A percentile compares a stretch with the other conserved stretches of the same genome.
Evolutionary conservation across 2,113 vertebrate species (phyloP).

Genomic region (Hippoglossus stenolepis): DNA sequence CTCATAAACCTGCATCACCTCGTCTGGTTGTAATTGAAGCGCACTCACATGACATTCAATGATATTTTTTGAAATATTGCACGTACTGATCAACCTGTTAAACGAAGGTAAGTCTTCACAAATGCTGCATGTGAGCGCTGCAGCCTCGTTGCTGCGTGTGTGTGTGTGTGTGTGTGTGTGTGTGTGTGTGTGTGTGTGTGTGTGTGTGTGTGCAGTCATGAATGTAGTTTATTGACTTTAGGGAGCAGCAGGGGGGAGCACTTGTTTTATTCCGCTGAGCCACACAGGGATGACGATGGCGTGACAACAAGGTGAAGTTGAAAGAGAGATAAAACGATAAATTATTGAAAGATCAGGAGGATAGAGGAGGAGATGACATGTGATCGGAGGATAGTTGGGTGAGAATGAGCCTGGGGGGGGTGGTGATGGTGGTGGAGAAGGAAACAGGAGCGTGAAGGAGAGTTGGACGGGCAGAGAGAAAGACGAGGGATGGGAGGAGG

Average conservation of each 20-base stretch:
- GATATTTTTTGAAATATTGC: neutral
- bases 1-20: neutral
- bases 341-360: constrained; percentile 10
- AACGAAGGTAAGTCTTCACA: constrained; percentile 46
- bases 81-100: constrained; percentile 9
- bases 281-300: neutral
- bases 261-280: neutral
- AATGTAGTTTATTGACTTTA: neutral
- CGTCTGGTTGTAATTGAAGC: neutral
- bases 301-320: constrained; percentile 19
- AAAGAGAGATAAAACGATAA: neutral
- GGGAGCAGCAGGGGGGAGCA: constrained; percentile 1
- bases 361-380: neutral
- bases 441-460: constrained; percentile 29
- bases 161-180: no score
- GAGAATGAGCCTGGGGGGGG: neutral
- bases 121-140: neutral
- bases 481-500: constrained; percentile 18
- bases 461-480: constrained; percentile 30
- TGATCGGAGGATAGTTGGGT: neutral
- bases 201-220: neutral
- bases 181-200: no score
- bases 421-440: neutral
- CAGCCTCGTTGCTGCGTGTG: neutral
- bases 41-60: no score